Evolutionary conservation across 2,888 invertebrate genomes (phyloP).

Genomic region (Ormyrus nitidulus): DNA sequence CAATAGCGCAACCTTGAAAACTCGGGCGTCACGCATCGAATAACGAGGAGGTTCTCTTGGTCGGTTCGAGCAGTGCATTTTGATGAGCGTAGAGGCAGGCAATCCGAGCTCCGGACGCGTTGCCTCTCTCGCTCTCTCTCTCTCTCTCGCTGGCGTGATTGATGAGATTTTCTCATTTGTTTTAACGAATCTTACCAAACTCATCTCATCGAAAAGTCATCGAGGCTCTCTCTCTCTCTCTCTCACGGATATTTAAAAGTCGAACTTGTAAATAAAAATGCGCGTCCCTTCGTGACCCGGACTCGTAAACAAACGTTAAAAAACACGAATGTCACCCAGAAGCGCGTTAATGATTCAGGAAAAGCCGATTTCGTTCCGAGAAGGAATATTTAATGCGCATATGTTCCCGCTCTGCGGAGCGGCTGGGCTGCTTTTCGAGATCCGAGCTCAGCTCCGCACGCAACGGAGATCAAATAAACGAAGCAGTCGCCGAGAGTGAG

Average conservation of each 20-base stretch:
- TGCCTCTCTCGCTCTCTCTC: neutral
- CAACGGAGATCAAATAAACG: conserved; percentile 31
- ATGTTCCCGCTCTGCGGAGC: too few relatives aligned
- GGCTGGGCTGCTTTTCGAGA: too few relatives aligned
- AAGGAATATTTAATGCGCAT: neutral
- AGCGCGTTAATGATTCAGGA: conserved; percentile 1
- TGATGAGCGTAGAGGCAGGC: neutral
- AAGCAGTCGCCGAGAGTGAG: neutral
- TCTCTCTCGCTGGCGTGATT: neutral
- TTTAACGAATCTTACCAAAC: conserved; percentile 2
- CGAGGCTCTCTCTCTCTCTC: too few relatives aligned
- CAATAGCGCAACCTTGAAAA: conserved; percentile 37
- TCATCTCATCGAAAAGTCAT: conserved; percentile 8
- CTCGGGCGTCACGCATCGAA: conserved; percentile 21
- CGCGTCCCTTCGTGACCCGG: neutral
- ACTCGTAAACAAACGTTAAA: conserved; percentile 41
- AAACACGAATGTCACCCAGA: conserved; percentile 27
- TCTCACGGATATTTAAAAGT: conserved; percentile 2
- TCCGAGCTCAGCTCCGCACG: too few relatives aligned
- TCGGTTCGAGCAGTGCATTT: conserved; percentile 29
- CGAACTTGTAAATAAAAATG: conserved; percentile 11
- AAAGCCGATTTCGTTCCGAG: conserved; percentile 39
- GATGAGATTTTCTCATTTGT: conserved; percentile 26
- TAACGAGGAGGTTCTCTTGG: conserved; percentile 7
- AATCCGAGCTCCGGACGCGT: neutral